Conservation (phyloP, 2,888 invertebrate genomes). For the Calliphora vomitoria region DNA sequence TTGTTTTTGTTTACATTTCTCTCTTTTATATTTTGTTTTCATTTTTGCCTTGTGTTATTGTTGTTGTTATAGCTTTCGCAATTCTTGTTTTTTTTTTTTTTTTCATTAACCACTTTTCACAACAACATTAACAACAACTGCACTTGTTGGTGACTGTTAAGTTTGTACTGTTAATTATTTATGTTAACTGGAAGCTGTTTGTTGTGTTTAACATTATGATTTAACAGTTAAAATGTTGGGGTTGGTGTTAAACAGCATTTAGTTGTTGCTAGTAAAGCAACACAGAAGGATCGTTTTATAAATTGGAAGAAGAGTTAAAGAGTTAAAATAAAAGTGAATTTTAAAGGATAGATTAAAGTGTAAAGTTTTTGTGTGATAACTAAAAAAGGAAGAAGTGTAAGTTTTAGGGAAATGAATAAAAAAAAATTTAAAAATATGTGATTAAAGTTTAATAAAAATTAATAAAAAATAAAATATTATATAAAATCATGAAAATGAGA, state of each 20-base stretch:
- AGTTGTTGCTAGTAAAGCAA: conserved; percentile 76
- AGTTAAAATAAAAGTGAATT: not conserved
- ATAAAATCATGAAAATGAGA: not conserved
- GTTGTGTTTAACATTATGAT: not conserved
- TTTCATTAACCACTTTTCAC: no score
- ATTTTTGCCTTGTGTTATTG: no score
- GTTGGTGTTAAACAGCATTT: conserved; percentile 45
- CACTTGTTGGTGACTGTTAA: no score
- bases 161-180: no score
- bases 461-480: not conserved
- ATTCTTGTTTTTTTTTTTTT: no score
- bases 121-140: no score
- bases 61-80: no score
- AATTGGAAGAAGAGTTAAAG: conserved; percentile 4
- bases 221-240: conserved; percentile 67
- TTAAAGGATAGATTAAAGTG: not conserved
- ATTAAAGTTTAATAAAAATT: not conserved
- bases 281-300: conserved; percentile 76
- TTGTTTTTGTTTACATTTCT: no score
- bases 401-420: not conserved
- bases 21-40: no score
- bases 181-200: conserved; percentile 7
- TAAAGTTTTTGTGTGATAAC: not conserved
- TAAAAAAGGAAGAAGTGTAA: not conserved
- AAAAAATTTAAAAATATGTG: not conserved